These are phyloP conservation scores for Astyanax mexicanus DNA, from an alignment of 2,797 vertebrate genomes.

Conservation along the genomic window DNA sequence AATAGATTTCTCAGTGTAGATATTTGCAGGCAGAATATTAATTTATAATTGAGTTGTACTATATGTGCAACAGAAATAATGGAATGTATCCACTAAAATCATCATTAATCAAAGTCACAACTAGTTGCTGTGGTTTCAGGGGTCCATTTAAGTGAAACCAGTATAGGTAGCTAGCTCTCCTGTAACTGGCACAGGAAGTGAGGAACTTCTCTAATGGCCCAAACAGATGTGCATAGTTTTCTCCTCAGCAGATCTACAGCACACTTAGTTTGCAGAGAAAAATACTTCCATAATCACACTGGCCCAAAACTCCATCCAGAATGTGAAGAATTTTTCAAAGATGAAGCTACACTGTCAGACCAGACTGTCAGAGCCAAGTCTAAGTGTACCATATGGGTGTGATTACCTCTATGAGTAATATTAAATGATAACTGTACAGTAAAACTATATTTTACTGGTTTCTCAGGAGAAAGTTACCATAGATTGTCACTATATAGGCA, in stretches of 20 bases:
- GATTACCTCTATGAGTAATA: too few species aligned
- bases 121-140: conserved; percentile 2
- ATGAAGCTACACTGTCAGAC: not conserved
- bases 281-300: conserved; percentile 19
- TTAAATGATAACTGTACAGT: too few species aligned
- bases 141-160: conserved; percentile 30
- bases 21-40: not conserved
- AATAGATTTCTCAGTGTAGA: too few species aligned
- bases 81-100: too few species aligned
- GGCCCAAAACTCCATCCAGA: not conserved
- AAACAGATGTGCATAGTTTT: conserved; percentile 45
- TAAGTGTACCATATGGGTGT: not conserved
- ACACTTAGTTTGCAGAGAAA: not conserved
- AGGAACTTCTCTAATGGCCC: conserved; percentile 31
- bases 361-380: not conserved
- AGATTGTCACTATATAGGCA: too few species aligned
- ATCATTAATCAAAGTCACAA: too few species aligned
- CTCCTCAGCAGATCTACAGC: not conserved
- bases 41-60: too few species aligned
- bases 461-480: too few species aligned
- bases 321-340: not conserved
- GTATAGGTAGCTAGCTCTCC: not conserved
- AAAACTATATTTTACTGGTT: too few species aligned
- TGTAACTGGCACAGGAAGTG: conserved; percentile 20
- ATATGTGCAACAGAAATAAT: too few species aligned